Evolutionary conservation across 2,797 vertebrate species (phyloP).

Genomic region (Dendrocincla tyrannina): DNA sequence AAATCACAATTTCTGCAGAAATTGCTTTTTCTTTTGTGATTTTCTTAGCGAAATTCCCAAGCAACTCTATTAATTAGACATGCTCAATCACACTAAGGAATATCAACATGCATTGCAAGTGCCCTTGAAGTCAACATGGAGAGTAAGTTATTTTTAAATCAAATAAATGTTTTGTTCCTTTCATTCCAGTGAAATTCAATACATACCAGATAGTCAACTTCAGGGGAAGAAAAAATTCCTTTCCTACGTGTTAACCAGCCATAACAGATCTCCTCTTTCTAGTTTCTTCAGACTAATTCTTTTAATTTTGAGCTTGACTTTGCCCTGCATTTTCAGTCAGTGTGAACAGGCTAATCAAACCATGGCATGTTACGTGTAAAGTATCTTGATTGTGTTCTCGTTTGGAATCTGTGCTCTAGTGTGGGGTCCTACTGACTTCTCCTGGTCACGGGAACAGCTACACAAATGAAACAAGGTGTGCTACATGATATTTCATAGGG

Average conservation of each 20-base stretch:
- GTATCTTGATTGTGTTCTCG: background rate
- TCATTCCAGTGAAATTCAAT: background rate
- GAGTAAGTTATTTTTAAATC: background rate
- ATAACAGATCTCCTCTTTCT: background rate
- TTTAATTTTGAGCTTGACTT: background rate
- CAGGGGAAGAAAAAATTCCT: background rate
- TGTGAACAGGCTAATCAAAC: background rate
- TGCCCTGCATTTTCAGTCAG: background rate
- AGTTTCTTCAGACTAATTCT: background rate
- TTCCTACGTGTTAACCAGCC: background rate
- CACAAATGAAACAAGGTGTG: background rate
- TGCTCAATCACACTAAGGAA: background rate
- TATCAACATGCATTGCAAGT: background rate
- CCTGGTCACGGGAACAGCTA: background rate
- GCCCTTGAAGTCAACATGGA: background rate
- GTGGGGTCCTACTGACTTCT: background rate
- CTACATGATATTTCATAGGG: background rate
- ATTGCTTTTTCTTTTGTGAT: background rate
- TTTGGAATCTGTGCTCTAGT: background rate
- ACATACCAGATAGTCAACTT: background rate
- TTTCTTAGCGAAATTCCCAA: constrained; percentile 30
- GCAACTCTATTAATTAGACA: constrained; percentile 46
- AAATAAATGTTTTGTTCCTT: background rate
- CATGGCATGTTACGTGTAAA: background rate
- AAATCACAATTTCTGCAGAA: constrained; percentile 17